phyloP scores from a whole-genome alignment of 2,888 invertebrate genomes.

The Idaea dimidiata region DNA sequence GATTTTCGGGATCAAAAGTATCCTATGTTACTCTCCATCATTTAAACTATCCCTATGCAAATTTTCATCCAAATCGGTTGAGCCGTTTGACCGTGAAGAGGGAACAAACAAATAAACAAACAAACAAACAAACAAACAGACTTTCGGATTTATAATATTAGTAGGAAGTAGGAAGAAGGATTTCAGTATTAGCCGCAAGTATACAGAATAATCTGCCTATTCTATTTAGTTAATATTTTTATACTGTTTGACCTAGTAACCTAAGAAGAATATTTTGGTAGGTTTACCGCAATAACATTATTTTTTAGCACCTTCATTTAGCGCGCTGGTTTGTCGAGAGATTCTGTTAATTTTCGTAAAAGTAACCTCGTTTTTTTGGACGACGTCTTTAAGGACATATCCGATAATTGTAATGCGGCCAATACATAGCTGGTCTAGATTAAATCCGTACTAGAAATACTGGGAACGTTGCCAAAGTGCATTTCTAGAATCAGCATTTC shows the following conservation, averaged over 20 bases:
- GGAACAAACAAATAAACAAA: too few relatives aligned
- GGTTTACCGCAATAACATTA: not conserved
- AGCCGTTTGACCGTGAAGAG: too few relatives aligned
- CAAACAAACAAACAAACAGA: too few relatives aligned
- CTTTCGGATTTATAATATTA: too few relatives aligned
- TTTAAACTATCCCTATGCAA: too few relatives aligned
- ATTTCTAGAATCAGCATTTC: constrained; percentile 25
- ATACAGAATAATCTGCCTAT: not conserved
- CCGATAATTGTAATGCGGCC: not conserved
- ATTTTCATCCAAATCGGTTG: too few relatives aligned
- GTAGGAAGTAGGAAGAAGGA: too few relatives aligned
- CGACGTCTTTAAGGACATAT: not conserved
- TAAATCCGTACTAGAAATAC: not conserved
- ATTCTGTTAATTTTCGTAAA: not conserved
- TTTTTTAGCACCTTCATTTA: not conserved
- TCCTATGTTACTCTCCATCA: too few relatives aligned
- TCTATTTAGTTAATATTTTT: not conserved
- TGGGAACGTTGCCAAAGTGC: constrained; percentile 15
- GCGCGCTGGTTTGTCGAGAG: not conserved
- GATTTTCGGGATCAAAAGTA: too few relatives aligned
- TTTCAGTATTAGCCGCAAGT: not conserved
- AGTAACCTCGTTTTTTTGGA: not conserved
- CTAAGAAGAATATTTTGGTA: not conserved
- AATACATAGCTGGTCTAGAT: not conserved
- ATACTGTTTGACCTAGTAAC: not conserved